phyloP scores from a whole-genome alignment of 2,888 invertebrate species.

The Sclerodermus sp. region DNA sequence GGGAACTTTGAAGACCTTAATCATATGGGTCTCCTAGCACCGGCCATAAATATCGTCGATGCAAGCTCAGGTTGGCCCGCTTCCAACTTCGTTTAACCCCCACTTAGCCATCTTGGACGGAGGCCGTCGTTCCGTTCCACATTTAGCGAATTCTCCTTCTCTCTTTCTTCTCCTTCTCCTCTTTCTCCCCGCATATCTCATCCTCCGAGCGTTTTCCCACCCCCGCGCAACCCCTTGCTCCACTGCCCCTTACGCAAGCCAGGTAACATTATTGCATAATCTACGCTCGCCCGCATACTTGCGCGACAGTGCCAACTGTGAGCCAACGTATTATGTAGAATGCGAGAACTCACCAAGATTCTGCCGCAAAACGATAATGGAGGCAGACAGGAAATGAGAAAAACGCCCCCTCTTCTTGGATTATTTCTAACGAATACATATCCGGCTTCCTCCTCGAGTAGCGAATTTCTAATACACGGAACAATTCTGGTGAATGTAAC shows the following conservation, averaged over 20 bases:
- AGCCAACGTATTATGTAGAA: too few species aligned
- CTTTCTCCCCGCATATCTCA: background rate
- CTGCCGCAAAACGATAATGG: too few species aligned
- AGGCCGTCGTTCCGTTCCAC: conserved; percentile 27
- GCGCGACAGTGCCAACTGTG: conserved; percentile 1
- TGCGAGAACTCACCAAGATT: too few species aligned
- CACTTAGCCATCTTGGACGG: conserved; percentile 29
- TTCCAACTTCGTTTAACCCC: conserved; percentile 43
- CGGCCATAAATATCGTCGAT: conserved; percentile 41
- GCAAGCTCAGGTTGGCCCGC: conserved; percentile 39
- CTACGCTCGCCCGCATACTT: conserved; percentile 16
- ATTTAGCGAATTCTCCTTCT: conserved; percentile 24
- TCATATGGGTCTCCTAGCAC: conserved; percentile 43
- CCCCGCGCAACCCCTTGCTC: conserved; percentile 2
- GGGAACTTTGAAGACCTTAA: conserved; percentile 39
- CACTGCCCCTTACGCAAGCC: conserved; percentile 3
- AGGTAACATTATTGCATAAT: conserved; percentile 17
- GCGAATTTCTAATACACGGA: too few species aligned
- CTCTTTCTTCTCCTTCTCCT: conserved; percentile 2
- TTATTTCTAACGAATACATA: too few species aligned
- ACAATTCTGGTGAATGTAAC: too few species aligned
- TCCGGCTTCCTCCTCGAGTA: too few species aligned
- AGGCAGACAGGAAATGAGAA: too few species aligned
- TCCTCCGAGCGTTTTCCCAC: conserved; percentile 7
- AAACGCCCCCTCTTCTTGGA: too few species aligned